These are phyloP conservation scores for Bos taurus DNA, from an alignment of 2,113 vertebrate species.

Conservation along the genomic window DNA sequence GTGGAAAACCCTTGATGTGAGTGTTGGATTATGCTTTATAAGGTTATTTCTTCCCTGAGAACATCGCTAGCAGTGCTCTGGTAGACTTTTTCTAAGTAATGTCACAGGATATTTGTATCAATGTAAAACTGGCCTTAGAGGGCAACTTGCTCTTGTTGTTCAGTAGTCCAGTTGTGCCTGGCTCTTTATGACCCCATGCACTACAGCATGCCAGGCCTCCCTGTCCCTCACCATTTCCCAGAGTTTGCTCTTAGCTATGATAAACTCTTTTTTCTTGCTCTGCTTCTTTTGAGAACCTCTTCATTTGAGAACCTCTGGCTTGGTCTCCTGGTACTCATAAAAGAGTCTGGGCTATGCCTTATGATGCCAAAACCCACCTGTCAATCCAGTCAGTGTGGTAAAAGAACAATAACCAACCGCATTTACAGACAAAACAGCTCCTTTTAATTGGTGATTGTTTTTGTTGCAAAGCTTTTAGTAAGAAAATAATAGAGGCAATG, in stretches of 20 bases:
- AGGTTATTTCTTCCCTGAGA: background rate
- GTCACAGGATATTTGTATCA: background rate
- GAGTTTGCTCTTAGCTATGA: background rate
- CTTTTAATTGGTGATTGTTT: constrained; percentile 14
- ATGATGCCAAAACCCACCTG: constrained; percentile 25
- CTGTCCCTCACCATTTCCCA: background rate
- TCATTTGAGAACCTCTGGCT: constrained; percentile 1
- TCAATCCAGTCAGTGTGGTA: constrained; percentile 32
- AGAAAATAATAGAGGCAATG: constrained; percentile 3
- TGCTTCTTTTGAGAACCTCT: background rate
- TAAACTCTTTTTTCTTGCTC: background rate
- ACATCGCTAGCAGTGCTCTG: background rate
- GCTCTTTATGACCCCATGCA: background rate
- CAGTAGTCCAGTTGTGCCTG: background rate
- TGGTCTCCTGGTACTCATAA: constrained; percentile 51
- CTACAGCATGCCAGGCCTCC: background rate
- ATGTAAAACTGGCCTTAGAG: background rate
- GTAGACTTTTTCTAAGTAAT: background rate
- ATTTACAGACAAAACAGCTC: constrained; percentile 9
- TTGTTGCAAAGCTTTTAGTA: constrained; percentile 1
- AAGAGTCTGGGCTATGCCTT: constrained; percentile 34
- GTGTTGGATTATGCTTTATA: background rate
- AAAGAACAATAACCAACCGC: background rate
- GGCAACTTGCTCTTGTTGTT: background rate
- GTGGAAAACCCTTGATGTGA: background rate